Evolutionary conservation across 1,140 invertebrate species (phyloP), one percentile per base, ranked within the genome.

Genomic region (Pectinophora gossypiella): DNA sequence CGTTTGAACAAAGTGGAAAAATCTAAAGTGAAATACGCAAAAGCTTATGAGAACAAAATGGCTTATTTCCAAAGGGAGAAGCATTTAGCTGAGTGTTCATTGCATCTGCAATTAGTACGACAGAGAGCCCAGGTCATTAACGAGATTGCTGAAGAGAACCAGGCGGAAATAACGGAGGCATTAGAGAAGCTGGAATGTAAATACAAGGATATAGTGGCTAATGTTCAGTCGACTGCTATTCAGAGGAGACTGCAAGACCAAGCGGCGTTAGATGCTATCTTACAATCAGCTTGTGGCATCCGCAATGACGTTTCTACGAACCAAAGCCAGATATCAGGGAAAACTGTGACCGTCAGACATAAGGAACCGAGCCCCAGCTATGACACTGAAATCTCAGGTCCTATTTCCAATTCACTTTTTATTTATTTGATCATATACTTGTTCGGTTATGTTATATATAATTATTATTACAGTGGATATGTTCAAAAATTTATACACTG

Each of bases 201-300:
- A 58, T 86, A 86, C 45, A 85, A 84, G 55, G 76, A 80, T 10
- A 80, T 86, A 6, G 73, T 86, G 23, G 77, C 76, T 2, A 83
- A 71, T 45, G 68, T 86, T 22, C 83, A 86, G 69, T 68, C 76
- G 3, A 82, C 81, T 0, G 77, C 81, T 22, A 78, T 86, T 44
- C 74, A 86, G 50, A 58, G 79, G 22, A 65, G 76, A 56, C 65
- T 83, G 40, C 79, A 82, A 48, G 83, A 86, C 54, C 81, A 86
- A 61, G 61, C 76, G 15, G 64, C 77, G 19, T 57, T 86, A 16
- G 76, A 81, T 57, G 69, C 77, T 12, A 62, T 86, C 32, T 58
- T 86, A 48, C 66, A 83, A 56, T 9, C 42, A 20, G 65, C 78
- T 16, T 76, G 68, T n/a, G 69, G 71, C 18, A 54, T 65, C 15